A percentile compares a stretch with the other conserved stretches of the same genome.
These are phyloP conservation scores for Patella depressa DNA, from an alignment of 2,888 invertebrate species.

Conservation along the genomic window DNA sequence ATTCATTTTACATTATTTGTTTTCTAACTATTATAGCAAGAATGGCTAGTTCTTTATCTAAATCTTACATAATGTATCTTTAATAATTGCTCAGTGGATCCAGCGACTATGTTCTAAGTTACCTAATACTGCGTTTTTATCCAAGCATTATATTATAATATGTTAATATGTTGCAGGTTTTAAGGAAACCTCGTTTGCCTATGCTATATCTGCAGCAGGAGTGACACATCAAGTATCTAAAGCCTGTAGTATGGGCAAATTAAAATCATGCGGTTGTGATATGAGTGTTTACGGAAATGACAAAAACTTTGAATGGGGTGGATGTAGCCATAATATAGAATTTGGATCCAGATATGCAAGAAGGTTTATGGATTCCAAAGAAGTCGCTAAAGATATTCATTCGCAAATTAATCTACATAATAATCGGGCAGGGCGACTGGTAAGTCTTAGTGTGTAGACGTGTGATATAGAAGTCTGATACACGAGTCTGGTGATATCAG, in stretches of 20 bases:
- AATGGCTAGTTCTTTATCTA: too few relatives aligned
- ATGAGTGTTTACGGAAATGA: slow-evolving; percentile 75
- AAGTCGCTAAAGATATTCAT: slow-evolving; percentile 76
- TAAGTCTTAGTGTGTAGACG: slow-evolving; percentile 47
- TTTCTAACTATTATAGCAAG: too few relatives aligned
- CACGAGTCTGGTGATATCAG: too few relatives aligned
- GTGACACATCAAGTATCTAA: slow-evolving; percentile 94
- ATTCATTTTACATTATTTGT: too few relatives aligned
- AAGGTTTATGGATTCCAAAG: slow-evolving; percentile 90
- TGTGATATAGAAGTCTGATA: too few relatives aligned
- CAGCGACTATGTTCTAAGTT: background rate
- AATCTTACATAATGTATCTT: too few relatives aligned
- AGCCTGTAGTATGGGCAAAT: slow-evolving; percentile 92
- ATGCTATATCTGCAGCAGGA: slow-evolving; percentile 95
- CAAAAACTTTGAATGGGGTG: slow-evolving; percentile 81
- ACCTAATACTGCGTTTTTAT: too few relatives aligned
- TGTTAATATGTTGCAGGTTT: slow-evolving; percentile 80
- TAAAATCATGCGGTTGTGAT: slow-evolving; percentile 81
- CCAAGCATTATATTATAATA: too few relatives aligned
- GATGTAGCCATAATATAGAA: slow-evolving; percentile 85
- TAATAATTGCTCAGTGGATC: too few relatives aligned
- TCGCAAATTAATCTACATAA: slow-evolving; percentile 69
- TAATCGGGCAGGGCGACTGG: slow-evolving; percentile 69
- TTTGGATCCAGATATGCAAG: slow-evolving; percentile 88
- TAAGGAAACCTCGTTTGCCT: slow-evolving; percentile 95